These are phyloP conservation scores for Thelaira solivaga DNA, from an alignment of 2,888 invertebrate species.

Conservation along the genomic window DNA sequence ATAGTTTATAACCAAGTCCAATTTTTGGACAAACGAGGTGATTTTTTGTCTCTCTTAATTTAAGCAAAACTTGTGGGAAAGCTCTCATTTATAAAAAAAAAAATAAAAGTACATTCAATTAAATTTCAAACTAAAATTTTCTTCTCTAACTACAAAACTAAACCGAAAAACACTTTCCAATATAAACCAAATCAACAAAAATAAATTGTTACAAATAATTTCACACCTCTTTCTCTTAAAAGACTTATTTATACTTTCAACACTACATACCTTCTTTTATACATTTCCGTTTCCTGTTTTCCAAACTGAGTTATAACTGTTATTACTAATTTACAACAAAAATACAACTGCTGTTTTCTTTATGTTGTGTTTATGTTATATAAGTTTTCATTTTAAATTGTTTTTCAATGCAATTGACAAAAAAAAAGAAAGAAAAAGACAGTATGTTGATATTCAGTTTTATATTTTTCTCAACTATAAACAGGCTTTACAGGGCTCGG, in stretches of 20 bases:
- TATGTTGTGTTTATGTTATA: slow-evolving; percentile 53
- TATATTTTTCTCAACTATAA: slow-evolving; percentile 69
- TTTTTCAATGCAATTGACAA: neutral
- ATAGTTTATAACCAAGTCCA: slow-evolving; percentile 78
- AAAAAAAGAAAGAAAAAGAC: no score
- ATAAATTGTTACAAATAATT: slow-evolving; percentile 23
- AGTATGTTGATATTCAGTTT: no score
- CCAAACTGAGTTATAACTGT: slow-evolving; percentile 42
- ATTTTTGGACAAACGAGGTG: slow-evolving; percentile 77
- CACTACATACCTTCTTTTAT: slow-evolving; percentile 38
- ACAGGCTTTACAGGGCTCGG: slow-evolving; percentile 95
- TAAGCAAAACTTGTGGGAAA: slow-evolving; percentile 29
- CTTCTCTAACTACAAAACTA: slow-evolving; percentile 42
- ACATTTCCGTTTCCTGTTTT: slow-evolving; percentile 58
- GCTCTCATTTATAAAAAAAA: slow-evolving; percentile 42
- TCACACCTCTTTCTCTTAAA: slow-evolving; percentile 13
- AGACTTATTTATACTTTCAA: slow-evolving; percentile 13
- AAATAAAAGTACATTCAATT: slow-evolving; percentile 40
- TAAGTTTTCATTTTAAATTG: slow-evolving; percentile 11
- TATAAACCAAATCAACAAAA: slow-evolving; percentile 8
- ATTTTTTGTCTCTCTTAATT: slow-evolving; percentile 66
- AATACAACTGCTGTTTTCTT: slow-evolving; percentile 45
- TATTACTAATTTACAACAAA: slow-evolving; percentile 39
- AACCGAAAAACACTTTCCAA: slow-evolving; percentile 61
- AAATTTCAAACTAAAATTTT: slow-evolving; percentile 52